Evolutionary conservation across 2,113 vertebrate species (phyloP).

Genomic region (Meriones unguiculatus): DNA sequence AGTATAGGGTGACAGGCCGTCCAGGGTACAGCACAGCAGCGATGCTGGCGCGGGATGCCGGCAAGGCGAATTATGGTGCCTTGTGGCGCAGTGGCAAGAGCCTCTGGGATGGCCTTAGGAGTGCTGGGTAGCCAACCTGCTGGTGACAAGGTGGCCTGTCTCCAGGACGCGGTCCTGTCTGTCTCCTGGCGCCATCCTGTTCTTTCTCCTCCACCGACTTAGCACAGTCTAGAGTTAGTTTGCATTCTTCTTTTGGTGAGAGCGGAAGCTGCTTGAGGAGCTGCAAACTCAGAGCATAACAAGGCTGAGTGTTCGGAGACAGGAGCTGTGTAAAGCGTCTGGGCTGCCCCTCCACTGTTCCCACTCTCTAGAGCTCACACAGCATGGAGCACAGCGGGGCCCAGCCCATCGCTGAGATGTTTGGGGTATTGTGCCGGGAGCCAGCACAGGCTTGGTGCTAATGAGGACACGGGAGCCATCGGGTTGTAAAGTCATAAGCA

Average conservation of each 20-base stretch:
- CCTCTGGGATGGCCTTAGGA: neutral
- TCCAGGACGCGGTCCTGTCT: too few relatives aligned
- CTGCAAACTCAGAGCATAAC: neutral
- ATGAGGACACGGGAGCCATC: neutral
- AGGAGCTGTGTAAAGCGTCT: neutral
- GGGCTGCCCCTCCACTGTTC: neutral
- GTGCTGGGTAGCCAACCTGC: neutral
- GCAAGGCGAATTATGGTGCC: neutral
- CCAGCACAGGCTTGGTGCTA: neutral
- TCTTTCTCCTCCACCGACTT: neutral
- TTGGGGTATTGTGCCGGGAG: neutral
- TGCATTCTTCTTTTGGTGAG: neutral
- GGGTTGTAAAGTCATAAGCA: neutral
- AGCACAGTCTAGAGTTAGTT: neutral
- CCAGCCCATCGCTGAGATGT: neutral
- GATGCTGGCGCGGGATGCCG: neutral
- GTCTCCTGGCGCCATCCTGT: neutral
- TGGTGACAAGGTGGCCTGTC: too few relatives aligned
- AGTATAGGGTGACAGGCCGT: neutral
- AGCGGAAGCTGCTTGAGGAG: neutral
- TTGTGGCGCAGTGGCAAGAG: rapidly evolving
- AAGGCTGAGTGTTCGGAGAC: neutral
- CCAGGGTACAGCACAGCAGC: rapidly evolving
- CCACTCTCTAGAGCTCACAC: neutral
- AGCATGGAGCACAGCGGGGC: too few relatives aligned